Base-by-base conservation (phyloP, 2,797 vertebrate genomes). In the Mastacembelus armatus region DNA sequence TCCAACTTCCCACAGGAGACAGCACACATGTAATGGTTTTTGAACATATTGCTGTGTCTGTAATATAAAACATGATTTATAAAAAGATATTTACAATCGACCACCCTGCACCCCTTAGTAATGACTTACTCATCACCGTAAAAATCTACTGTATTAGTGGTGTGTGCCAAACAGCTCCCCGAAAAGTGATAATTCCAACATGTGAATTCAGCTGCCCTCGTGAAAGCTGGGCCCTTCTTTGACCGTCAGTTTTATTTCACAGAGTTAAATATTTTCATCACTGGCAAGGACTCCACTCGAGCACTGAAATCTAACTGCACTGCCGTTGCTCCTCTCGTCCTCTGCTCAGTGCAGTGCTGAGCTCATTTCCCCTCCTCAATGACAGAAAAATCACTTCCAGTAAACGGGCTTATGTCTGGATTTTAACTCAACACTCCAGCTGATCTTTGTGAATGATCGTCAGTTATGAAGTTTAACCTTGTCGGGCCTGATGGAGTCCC, bases 61-160 rank as follows among this genome's bases (percentile, higher is more conserved):
- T 78, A 71, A 81, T 59, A 80, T 70, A 83, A 87, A 89, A 83
- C 71, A 71, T 62, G 83, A 81, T 71, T 77, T 62, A 78, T 74
- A 68, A 72, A 51, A 39, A 56, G 66, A 78, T 81, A 78, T 85
- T 85, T 86, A 85, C 79, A 77, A 63, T 75, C 49, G 0, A 7
- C 52, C 66, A 10, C 40, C 73, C 27, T 40, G 14, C 57, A 1
- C 61, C 71, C 61, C 52, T 85, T 77, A 55, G 82, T 29, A 26
- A 71, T 78, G 85, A 86, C 76, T 86, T 81, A 81, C 77, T 85
- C 85, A 85, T 85, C 81, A 88, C 68, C 18, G 74, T 86, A 90
- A 92, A 92, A 84, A 90, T 91, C 87, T 89, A 90, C 81, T 75
- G 71, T 68, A 77, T 73, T 78, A 72, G 32, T 73, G 63, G 77